A percentile compares a stretch with the other conserved stretches of the same genome.
Evolutionary conservation across 2,888 invertebrate genomes (phyloP).

Genomic region (Napeogenes sylphis): DNA sequence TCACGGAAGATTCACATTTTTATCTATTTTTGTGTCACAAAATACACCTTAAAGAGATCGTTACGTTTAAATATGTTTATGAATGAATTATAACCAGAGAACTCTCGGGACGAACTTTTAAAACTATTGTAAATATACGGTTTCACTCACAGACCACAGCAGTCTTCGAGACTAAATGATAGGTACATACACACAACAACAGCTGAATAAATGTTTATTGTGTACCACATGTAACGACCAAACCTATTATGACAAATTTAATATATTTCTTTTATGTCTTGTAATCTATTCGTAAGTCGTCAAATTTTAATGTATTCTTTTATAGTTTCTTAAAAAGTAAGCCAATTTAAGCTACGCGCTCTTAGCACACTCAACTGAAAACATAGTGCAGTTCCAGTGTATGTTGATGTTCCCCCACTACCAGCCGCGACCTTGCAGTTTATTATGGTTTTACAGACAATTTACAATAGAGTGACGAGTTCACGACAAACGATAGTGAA

Average conservation of each 20-base stretch:
- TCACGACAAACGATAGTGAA: slow-evolving; percentile 68
- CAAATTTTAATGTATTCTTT: background rate
- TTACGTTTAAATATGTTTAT: no score
- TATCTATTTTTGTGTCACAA: no score
- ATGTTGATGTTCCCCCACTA: slow-evolving; percentile 56
- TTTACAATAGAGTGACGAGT: slow-evolving; percentile 73
- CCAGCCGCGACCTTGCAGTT: slow-evolving; percentile 68
- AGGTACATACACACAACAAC: background rate
- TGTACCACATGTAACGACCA: slow-evolving; percentile 7
- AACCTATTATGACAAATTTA: slow-evolving; percentile 5
- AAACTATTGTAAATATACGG: no score
- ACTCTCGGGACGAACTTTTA: no score
- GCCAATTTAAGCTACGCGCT: slow-evolving; percentile 8
- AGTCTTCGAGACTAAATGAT: background rate
- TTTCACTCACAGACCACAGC: no score
- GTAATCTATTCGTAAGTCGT: no score
- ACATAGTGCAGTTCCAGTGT: slow-evolving; percentile 41
- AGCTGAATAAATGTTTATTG: slow-evolving; percentile 26
- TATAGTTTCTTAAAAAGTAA: background rate
- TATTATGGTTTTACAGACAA: slow-evolving; percentile 74
- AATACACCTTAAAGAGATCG: no score
- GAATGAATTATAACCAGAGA: no score
- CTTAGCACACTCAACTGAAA: slow-evolving; percentile 46
- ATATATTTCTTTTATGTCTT: background rate
- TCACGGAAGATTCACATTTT: slow-evolving; percentile 7